Percentiles rank a stretch among this genome's conserved stretches.
Evolutionary conservation across 2,797 vertebrate species (phyloP).

Genomic region (Cryptoprocta ferox): DNA sequence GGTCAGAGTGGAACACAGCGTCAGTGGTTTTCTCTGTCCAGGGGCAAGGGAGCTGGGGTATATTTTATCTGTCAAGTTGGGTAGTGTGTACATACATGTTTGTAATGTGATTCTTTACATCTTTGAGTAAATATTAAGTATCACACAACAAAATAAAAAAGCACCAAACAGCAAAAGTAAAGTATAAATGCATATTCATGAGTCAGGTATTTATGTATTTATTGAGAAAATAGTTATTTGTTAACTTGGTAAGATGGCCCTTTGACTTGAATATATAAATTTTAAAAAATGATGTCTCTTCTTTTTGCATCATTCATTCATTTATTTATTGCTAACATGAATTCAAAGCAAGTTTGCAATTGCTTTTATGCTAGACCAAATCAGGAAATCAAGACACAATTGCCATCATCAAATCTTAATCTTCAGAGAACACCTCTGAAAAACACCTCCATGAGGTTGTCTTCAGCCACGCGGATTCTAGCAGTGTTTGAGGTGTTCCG

Average conservation of each 20-base stretch:
- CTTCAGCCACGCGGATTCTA: too few relatives aligned
- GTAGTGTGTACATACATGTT: background rate
- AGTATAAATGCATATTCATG: background rate
- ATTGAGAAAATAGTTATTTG: background rate
- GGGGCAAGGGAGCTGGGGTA: background rate
- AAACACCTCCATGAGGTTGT: too few relatives aligned
- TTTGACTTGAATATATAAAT: background rate
- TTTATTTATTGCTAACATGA: too few relatives aligned
- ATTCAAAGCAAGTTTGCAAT: too few relatives aligned
- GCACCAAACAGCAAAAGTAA: background rate
- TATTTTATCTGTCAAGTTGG: background rate
- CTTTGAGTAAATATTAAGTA: background rate
- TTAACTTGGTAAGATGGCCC: background rate
- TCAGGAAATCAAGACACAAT: too few relatives aligned
- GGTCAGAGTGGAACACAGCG: background rate
- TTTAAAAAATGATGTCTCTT: background rate
- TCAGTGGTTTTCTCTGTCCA: background rate
- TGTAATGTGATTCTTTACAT: background rate
- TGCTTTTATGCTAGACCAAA: too few relatives aligned
- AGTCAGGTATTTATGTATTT: background rate
- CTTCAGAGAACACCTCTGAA: too few relatives aligned
- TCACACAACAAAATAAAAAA: background rate
- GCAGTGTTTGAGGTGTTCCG: too few relatives aligned
- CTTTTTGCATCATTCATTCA: too few relatives aligned
- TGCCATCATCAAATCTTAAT: too few relatives aligned